phyloP scores from a whole-genome alignment of 2,797 vertebrate genomes.

The Acestrorhynchus altus region DNA sequence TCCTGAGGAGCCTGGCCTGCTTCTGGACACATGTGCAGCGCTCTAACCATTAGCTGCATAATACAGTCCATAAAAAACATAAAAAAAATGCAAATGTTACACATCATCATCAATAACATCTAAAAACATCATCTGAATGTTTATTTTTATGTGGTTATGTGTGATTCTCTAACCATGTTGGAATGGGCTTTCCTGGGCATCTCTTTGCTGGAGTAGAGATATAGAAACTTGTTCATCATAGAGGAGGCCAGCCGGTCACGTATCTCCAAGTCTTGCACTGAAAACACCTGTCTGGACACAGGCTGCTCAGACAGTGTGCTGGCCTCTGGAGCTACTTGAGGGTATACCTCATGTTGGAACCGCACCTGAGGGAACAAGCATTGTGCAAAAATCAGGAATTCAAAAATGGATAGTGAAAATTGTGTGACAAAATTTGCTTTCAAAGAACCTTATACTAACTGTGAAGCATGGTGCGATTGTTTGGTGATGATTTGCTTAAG shows the following conservation, averaged over 20 bases:
- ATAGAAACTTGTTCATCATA: conserved; percentile 99
- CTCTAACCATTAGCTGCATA: conserved; percentile 89
- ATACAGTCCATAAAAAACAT: neutral
- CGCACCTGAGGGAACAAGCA: conserved; percentile 82
- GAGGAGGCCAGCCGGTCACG: conserved; percentile 94
- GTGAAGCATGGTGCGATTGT: no score
- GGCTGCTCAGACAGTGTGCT: conserved; percentile 82
- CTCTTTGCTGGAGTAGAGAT: conserved; percentile 96
- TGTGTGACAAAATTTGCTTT: no score
- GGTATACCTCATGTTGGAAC: conserved; percentile 97
- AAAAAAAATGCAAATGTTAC: neutral
- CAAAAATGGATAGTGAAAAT: no score
- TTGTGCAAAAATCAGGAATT: no score
- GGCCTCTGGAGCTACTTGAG: conserved; percentile 70
- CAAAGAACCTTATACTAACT: no score
- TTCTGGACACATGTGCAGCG: conserved; percentile 92
- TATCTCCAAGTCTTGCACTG: conserved; percentile 96
- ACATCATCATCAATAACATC: neutral
- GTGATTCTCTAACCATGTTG: conserved; percentile 87
- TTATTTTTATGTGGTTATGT: neutral
- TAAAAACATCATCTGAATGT: neutral
- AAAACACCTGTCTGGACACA: conserved; percentile 93
- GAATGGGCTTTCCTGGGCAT: conserved; percentile 98
- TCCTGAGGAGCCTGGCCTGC: conserved; percentile 91
- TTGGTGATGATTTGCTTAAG: no score